These are phyloP conservation scores for Tipula helvola DNA, from an alignment of 2,888 invertebrate genomes.

Conservation along the genomic window DNA sequence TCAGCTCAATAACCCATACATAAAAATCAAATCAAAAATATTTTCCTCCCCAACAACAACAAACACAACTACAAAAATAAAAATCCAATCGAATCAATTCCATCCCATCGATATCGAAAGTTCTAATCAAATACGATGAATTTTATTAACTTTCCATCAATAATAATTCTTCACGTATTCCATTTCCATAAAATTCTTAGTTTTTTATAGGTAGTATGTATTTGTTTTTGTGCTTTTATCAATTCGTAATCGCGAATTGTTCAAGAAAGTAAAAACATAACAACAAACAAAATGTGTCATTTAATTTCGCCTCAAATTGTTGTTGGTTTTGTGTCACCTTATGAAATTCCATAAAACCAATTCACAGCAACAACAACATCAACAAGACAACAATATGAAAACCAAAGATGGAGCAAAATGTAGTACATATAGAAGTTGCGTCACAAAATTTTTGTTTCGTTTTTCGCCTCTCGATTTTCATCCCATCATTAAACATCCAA, in stretches of 20 bases:
- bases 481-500: neutral
- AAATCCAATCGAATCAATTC: neutral
- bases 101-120: neutral
- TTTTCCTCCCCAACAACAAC: neutral
- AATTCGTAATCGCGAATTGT: neutral
- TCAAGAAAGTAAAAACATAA: neutral
- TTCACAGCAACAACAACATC: neutral
- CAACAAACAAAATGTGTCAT: neutral
- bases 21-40: neutral
- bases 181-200: neutral
- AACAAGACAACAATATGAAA: neutral
- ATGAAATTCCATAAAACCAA: neutral
- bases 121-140: neutral
- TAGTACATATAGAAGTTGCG: neutral
- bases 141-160: neutral
- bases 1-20: neutral
- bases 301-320: neutral
- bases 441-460: neutral
- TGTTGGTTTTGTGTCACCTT: neutral
- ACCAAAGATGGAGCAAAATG: neutral
- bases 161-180: neutral
- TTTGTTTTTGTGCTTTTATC: neutral
- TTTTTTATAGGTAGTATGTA: no score
- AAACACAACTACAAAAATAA: neutral
- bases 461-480: neutral